Conservation (phyloP, 1,140 invertebrate species). For the Hestina assimilis region DNA sequence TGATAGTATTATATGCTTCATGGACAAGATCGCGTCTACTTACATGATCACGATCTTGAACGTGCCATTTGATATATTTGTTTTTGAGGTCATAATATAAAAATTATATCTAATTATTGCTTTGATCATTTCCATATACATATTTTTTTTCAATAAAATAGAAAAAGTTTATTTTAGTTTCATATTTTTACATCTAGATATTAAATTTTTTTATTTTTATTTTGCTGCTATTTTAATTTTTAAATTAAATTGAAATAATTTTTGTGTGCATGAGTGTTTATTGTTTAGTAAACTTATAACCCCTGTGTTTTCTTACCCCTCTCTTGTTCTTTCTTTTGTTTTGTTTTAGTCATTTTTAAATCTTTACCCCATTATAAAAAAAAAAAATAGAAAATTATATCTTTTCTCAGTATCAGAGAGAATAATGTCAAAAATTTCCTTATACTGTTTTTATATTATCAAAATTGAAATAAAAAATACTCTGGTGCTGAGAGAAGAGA, state of each 20-base stretch:
- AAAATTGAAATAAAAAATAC: background rate
- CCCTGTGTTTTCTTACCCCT: conserved; percentile 5
- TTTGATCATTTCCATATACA: no score
- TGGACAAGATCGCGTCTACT: no score
- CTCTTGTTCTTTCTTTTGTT: conserved; percentile 3
- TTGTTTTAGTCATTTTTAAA: background rate
- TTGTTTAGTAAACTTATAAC: conserved; percentile 6
- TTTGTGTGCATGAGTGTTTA: conserved; percentile 10
- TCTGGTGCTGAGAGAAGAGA: background rate
- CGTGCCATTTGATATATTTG: no score
- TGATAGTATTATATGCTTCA: no score
- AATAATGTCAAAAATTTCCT: background rate
- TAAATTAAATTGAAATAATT: background rate
- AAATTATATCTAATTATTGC: no score
- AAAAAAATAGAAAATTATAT: background rate
- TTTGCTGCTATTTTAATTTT: background rate
- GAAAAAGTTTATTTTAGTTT: no score
- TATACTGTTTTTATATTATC: no score
- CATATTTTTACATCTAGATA: no score
- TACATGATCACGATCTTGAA: no score
- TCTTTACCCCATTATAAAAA: background rate
- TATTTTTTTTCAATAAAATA: no score
- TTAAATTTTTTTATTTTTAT: no score
- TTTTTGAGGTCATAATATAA: no score
- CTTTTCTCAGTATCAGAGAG: conserved; percentile 1